Percentiles rank a stretch among this genome's conserved stretches.
Conservation (phyloP, 2,113 vertebrate genomes). For the Clarias magur region DNA sequence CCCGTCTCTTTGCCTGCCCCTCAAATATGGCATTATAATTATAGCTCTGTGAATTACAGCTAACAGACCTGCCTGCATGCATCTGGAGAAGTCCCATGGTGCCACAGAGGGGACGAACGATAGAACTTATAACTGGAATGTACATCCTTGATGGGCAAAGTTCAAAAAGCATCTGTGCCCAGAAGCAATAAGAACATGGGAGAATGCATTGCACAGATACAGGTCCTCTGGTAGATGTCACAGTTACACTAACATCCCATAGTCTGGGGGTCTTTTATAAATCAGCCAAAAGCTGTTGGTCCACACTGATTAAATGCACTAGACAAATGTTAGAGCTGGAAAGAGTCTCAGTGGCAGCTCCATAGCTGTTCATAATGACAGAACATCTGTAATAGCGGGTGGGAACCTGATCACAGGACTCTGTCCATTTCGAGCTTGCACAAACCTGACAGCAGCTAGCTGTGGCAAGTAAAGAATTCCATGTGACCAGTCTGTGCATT, state of each 20-base stretch:
- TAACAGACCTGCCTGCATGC: neutral
- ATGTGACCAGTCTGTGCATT: neutral
- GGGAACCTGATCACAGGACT: neutral
- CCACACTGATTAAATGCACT: neutral
- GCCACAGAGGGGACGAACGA: neutral
- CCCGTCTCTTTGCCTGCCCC: neutral
- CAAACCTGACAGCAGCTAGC: neutral
- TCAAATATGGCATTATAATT: neutral
- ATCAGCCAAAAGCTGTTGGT: too few relatives aligned
- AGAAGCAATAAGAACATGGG: neutral
- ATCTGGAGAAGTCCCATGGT: neutral
- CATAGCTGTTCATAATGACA: neutral
- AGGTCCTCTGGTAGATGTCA: neutral
- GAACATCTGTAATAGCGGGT: neutral
- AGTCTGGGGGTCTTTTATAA: neutral
- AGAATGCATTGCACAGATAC: neutral
- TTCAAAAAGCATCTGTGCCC: neutral
- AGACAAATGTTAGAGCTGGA: neutral
- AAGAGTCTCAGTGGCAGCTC: neutral
- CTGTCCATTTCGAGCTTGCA: neutral
- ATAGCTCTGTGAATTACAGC: neutral
- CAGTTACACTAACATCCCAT: neutral
- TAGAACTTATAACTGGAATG: neutral
- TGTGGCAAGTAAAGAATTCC: neutral
- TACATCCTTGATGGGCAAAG: neutral